A percentile compares a stretch with the other conserved stretches of the same genome.
Evolutionary conservation across 2,113 vertebrate genomes (phyloP).

Genomic region (Ceyx cyanopectus): DNA sequence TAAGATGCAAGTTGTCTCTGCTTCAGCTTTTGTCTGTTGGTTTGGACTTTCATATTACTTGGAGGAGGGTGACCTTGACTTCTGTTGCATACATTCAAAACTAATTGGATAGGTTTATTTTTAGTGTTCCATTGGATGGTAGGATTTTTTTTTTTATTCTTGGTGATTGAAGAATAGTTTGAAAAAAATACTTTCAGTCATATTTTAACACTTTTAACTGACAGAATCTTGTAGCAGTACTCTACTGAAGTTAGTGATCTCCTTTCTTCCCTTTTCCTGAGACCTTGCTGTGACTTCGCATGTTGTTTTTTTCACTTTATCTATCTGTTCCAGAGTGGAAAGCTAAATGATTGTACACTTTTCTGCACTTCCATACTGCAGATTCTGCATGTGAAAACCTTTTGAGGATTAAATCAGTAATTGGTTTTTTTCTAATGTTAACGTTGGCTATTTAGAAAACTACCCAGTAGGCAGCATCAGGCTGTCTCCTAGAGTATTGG

Average conservation of each 20-base stretch:
- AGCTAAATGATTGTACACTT: slow-evolving; percentile 69
- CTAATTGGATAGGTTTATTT: slow-evolving; percentile 17
- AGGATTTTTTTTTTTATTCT: neutral
- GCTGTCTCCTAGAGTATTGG: slow-evolving; percentile 4
- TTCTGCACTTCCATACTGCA: slow-evolving; percentile 63
- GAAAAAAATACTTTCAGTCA: neutral
- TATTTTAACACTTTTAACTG: slow-evolving; percentile 19
- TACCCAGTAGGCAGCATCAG: neutral
- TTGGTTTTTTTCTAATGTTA: slow-evolving; percentile 21
- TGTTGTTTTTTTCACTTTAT: slow-evolving; percentile 45
- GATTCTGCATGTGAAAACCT: slow-evolving; percentile 60
- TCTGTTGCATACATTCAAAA: slow-evolving; percentile 37
- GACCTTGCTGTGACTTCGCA: slow-evolving; percentile 40
- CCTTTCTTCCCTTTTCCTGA: slow-evolving; percentile 3
- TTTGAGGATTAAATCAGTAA: slow-evolving; percentile 41
- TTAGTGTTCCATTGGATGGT: neutral
- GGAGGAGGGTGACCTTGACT: slow-evolving; percentile 61
- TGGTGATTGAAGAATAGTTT: slow-evolving; percentile 15
- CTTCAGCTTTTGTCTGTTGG: slow-evolving; percentile 35
- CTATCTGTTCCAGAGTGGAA: slow-evolving; percentile 47
- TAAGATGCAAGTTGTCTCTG: slow-evolving; percentile 63
- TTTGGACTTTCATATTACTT: slow-evolving; percentile 8
- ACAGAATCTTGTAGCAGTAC: slow-evolving; percentile 15
- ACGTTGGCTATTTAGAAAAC: slow-evolving; percentile 50
- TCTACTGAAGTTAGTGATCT: slow-evolving; percentile 5